Evolutionary conservation across 2,888 invertebrate species (phyloP), one percentile per base, ranked within the genome.

Genomic region (Copidosoma aretas): DNA sequence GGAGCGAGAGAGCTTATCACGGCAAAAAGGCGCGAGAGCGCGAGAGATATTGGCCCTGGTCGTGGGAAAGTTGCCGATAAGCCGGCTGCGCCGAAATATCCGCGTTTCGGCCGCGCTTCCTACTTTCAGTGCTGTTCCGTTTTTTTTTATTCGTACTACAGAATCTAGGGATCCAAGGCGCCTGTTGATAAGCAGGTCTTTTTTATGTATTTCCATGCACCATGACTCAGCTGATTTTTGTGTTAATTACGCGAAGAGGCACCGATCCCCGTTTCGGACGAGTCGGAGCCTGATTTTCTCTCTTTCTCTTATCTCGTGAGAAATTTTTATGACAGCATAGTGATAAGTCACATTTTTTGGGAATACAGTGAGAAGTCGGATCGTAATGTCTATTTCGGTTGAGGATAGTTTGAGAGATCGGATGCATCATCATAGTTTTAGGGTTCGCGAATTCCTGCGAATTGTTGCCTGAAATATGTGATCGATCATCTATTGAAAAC

Each of bases 61-160:
- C 75, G 75, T 77, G 76, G 75, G 76, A 77, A 76, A 73, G 74
- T 70, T 54, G 25, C 39, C 68, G 76, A 77, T 77, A 77, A 77
- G 63, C 43, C 21, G 10, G 22, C 3, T 4, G 10, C 22, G 1
- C 10, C 51, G 24, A 8, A 43, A 43, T 43, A 49, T 43, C 59
- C 24, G 65, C 59, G 22, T 64, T 52, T 61, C 51, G 46, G 19
- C 4, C 12, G 14, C 12, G 1, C 51, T 64, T 64, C 60, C 68
- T 64, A 64, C 60, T 68, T 46, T 49, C 49, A 54, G 53, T 60
- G 22, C 32, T 17, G n/a, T 25, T 43, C 19, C 52, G 53, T 22
- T n/a, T 19, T 24, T 41, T n/a, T 12, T 14, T 4, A 17, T 10
- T 19, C 19, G 8, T 39, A 22, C 24, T 10, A n/a, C 19, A n/a